phyloP scores from a whole-genome alignment of 2,113 vertebrate species.

The Poeciliopsis occidentalis region DNA sequence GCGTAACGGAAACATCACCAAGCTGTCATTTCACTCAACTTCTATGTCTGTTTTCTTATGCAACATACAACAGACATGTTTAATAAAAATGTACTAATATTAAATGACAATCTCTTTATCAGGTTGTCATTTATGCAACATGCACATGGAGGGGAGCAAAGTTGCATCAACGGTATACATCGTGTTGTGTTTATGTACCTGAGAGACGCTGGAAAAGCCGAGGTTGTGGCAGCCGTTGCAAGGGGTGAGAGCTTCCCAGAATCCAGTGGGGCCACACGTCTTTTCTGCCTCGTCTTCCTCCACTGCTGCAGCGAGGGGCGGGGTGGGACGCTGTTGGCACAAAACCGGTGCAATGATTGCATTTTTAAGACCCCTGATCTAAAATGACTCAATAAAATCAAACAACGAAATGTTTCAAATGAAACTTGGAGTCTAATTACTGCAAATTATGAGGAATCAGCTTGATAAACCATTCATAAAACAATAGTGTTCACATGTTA shows the following conservation, averaged over 20 bases:
- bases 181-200: slow-evolving; percentile 76
- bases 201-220: slow-evolving; percentile 88
- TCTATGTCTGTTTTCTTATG: slow-evolving; percentile 7
- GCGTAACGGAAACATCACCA: slow-evolving; percentile 43
- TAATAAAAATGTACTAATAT: background rate
- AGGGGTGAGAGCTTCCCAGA: slow-evolving; percentile 94
- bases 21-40: slow-evolving; percentile 47
- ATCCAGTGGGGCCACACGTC: slow-evolving; percentile 89
- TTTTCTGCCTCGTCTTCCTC: slow-evolving; percentile 89
- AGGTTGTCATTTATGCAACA: background rate
- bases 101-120: background rate
- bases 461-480: background rate
- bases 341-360: background rate
- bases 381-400: background rate
- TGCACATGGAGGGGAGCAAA: slow-evolving; percentile 1
- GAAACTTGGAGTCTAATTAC: background rate
- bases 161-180: background rate
- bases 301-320: slow-evolving; percentile 78
- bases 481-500: background rate
- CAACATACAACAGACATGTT: slow-evolving; percentile 14
- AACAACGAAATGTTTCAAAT: background rate
- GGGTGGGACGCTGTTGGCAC: slow-evolving; percentile 80
- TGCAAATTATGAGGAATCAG: background rate
- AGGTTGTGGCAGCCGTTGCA: slow-evolving; percentile 95
- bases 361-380: background rate